Base-by-base conservation (phyloP, 2,113 vertebrate species). In the Paratilapia polleni region DNA sequence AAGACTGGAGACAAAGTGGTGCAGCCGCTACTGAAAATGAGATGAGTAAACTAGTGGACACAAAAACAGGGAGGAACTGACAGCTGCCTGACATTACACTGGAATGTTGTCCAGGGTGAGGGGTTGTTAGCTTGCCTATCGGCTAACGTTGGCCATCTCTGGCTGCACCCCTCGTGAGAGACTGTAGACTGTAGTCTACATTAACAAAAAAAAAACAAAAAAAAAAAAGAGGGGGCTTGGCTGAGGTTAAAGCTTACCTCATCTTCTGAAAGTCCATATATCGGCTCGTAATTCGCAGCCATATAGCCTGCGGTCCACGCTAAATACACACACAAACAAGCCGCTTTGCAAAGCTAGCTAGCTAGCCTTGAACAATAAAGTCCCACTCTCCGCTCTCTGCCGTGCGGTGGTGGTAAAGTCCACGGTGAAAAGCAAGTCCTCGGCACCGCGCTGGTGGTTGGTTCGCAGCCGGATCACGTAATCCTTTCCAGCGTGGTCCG, bases 221-320 rank as follows among this genome's bases (percentile, higher is more conserved):
- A 61, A 2, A 9, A 41, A 41, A 9, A 43, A 56, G 3, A 17
- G 17, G 20, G 54, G 24, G 66, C 56, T 15, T 19, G 14, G 20
- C 12, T 61, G 3, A 4, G 1, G 34, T 31, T 34, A 1, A 47
- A 81, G 28, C 95, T 95, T 93, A 96, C 96, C 94, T 96, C 96
- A 38, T 96, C 96, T 91, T 96, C 96, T 84, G 96, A 96, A 88
- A 96, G 96, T 91, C 96, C 96, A 87, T 96, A 96, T 87, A 96
- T 96, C 19, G 95, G 95, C 78, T 96, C 96, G 85, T 85, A 90
- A 92, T 91, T 96, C 94, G 95, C 91, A 95, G 96, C 96, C 96
- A 96, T 96, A 95, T 91, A 96, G 94, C 84, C 93, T 81, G 86
- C 52, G 76, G 82, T 94, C 64, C 81, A 86, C 90, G 59, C 68